Evolutionary conservation across 1,140 invertebrate species (phyloP), one percentile per base, ranked within the genome.

Genomic region (Drosophila burlai): DNA sequence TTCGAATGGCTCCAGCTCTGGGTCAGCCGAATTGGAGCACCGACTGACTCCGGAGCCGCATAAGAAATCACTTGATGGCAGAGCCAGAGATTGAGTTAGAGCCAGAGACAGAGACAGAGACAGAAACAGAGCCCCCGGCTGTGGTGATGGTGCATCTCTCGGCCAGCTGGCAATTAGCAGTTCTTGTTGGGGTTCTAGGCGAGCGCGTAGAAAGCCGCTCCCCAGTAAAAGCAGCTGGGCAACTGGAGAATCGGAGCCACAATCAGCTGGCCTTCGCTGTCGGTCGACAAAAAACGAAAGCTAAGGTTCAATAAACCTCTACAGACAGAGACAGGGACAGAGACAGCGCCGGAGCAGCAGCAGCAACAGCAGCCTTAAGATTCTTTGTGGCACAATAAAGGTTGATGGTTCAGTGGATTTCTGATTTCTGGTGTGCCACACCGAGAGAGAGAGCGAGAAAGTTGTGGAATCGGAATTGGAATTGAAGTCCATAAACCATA

Each of bases 231-330:
- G 31, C 54, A 49, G 63, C 63, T 58, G 68, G 63, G 55, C 4
- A 45, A 5, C 49, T 54, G 60, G 26, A 71, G 76, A 77, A 82
- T 74, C 80, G 65, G 61, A 72, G 49, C 24, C 49, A 36, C 67
- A 63, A 82, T 82, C 80, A 82, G 80, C 80, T 82, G 81, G 76
- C 36, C 36, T 40, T 38, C 54, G 54, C 21, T 24, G 54, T 40
- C 9, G 36, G 34, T 43, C 45, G 49, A 79, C 77, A 82, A 82
- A 83, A 83, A 83, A 83, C 81, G 81, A 83, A 83, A 83, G 81
- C 81, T 76, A 54, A 59, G 76, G 71, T 80, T 83, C 68, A 68
- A 80, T 57, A 83, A 75, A 79, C 81, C 81, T 65, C 59, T 60
- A 54, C 31, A 64, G 24, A 11, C 13, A 55, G 60, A 60, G 66